Base-by-base conservation (phyloP, 2,888 invertebrate genomes). In the Melipona beecheii region DNA sequence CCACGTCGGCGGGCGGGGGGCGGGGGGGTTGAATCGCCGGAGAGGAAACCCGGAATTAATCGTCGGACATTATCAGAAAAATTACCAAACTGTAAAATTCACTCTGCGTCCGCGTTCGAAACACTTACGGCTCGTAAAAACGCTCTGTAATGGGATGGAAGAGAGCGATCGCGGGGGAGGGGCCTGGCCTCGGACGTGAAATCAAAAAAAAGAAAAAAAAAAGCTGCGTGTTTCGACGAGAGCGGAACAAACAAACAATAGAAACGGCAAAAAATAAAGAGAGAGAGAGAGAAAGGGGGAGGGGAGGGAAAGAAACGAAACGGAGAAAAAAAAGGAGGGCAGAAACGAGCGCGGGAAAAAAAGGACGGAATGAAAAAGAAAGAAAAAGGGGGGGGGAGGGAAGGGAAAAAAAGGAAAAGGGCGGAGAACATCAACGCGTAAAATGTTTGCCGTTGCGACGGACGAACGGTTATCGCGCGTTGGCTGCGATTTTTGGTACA, bases 361-460 rank as follows among this genome's bases (percentile, higher is more conserved):
- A 65, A 52, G 62, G 27, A 72, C 65, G 69, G 15, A 68, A 31
- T n/a, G 17, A n/a, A 54, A 27, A 49, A 70, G 27, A 49, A 66
- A 52, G 50, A 27, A 24, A 54, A 11, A n/a, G n/a, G 49, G 49
- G 62, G 19, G n/a, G 49, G n/a, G 49, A 43, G 62, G 19, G n/a
- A 31, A 27, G n/a, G 11, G 54, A 80, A 78, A 66, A 43, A 68
- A 65, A 27, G n/a, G 11, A 60, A 80, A 72, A 66, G 77, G 74
- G 66, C 72, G 79, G 78, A 89, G 87, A 86, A 81, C 89, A 85
- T 90, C 90, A 84, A 83, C 89, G 87, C 87, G 89, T 89, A 87
- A 90, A 90, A 90, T 90, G 90, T 90, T 90, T 89, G 90, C 84
- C 85, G 89, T 80, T 85, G 90, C 90, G 86, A 85, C 85, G 87